Conservation (phyloP, 2,888 invertebrate species). For the Apodemia mormo region DNA sequence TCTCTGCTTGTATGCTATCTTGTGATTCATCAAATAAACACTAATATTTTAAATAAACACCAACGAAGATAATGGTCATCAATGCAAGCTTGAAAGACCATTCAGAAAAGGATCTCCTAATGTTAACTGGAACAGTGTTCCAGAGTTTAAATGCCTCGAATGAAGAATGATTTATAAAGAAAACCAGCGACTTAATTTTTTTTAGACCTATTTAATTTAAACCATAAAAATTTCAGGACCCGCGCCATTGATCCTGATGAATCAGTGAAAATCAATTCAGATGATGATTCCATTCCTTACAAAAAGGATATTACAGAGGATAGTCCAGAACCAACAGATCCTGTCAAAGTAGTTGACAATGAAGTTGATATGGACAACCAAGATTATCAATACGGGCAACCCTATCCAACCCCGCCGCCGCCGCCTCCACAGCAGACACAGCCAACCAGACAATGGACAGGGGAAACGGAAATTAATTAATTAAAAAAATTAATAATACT, state of each 20-base stretch:
- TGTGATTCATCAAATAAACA: too few relatives aligned
- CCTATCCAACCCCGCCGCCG: constrained; percentile 37
- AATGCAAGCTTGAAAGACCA: too few relatives aligned
- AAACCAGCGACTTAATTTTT: not conserved
- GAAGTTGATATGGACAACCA: constrained; percentile 43
- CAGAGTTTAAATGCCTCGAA: too few relatives aligned
- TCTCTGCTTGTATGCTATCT: too few relatives aligned
- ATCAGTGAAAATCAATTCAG: constrained; percentile 68
- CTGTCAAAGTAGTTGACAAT: constrained; percentile 55
- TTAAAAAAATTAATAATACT: not conserved
- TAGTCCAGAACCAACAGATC: constrained; percentile 64
- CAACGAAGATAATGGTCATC: too few relatives aligned
- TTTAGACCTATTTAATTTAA: not conserved
- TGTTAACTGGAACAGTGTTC: too few relatives aligned
- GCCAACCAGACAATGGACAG: constrained; percentile 56
- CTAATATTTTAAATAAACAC: too few relatives aligned
- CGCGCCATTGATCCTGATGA: constrained; percentile 70
- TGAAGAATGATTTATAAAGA: too few relatives aligned
- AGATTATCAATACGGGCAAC: constrained; percentile 49
- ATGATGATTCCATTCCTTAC: constrained; percentile 75
- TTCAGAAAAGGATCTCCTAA: too few relatives aligned
- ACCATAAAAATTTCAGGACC: constrained; percentile 43
- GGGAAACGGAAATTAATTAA: constrained; percentile 74
- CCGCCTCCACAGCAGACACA: constrained; percentile 36
- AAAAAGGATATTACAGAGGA: constrained; percentile 68